Evolutionary conservation across 2,888 invertebrate species (phyloP).

Genomic region (Dexiosoma caninum): DNA sequence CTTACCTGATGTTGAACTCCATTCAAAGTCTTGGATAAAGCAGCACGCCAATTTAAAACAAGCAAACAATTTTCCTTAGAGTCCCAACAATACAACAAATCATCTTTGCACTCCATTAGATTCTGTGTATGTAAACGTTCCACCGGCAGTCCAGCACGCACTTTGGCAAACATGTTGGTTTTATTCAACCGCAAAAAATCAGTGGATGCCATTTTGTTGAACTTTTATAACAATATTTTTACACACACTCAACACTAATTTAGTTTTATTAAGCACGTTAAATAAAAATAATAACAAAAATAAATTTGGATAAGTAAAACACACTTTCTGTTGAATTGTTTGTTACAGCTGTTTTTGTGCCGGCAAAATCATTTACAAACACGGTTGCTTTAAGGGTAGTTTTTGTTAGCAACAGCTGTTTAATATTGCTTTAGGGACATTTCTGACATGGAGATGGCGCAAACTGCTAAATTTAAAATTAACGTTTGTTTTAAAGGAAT

Average conservation of each 20-base stretch:
- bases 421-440: background rate
- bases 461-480: background rate
- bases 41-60: conserved; percentile 80
- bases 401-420: conserved; percentile 36
- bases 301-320: background rate
- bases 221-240: background rate
- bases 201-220: conserved; percentile 65
- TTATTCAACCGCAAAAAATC: conserved; percentile 81
- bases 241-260: background rate
- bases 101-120: conserved; percentile 81
- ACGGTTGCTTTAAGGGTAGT: conserved; percentile 39
- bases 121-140: conserved; percentile 79
- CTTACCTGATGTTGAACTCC: conserved; percentile 65
- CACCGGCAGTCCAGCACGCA: conserved; percentile 79
- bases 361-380: conserved; percentile 37
- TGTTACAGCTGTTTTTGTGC: conserved; percentile 14
- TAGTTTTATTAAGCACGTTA: background rate
- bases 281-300: background rate
- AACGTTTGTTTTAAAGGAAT: background rate
- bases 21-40: conserved; percentile 62
- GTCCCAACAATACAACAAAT: conserved; percentile 82
- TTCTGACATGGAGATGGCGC: conserved; percentile 34
- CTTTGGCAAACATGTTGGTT: conserved; percentile 80
- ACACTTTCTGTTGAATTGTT: conserved; percentile 18
- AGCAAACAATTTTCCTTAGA: conserved; percentile 80